Conservation (phyloP, 2,797 vertebrate species). For the Enteromius paludinosus region DNA sequence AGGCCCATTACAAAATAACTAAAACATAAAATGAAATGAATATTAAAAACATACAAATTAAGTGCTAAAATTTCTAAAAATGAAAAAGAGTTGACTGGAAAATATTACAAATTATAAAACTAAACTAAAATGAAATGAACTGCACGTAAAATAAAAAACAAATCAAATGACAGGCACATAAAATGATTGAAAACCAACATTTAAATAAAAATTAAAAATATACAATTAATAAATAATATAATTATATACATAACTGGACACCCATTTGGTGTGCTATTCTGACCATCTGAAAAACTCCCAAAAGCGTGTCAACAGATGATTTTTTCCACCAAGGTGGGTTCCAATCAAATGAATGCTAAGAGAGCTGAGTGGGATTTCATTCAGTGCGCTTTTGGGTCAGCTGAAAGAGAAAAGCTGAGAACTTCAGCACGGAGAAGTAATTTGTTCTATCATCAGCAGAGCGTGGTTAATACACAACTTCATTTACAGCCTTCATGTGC, state of each 20-base stretch:
- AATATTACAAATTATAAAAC: background rate
- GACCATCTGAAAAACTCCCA: background rate
- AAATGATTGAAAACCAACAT: background rate
- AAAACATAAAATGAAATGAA: background rate
- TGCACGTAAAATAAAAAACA: background rate
- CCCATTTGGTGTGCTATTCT: background rate
- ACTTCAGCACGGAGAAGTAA: constrained; percentile 14
- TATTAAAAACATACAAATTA: background rate
- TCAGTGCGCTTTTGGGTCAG: background rate
- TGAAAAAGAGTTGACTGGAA: background rate
- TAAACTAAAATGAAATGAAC: background rate
- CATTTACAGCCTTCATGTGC: background rate
- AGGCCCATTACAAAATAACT: background rate
- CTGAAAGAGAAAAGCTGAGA: background rate
- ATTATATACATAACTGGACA: background rate
- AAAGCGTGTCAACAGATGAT: background rate
- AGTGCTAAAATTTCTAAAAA: background rate
- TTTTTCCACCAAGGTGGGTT: background rate
- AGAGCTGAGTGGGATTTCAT: background rate
- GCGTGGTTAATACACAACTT: constrained; percentile 20
- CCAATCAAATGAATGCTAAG: background rate
- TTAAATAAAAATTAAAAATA: background rate
- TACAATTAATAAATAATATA: background rate
- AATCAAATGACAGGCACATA: background rate
- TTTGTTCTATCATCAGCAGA: constrained; percentile 11